These are phyloP conservation scores for Halocynthia aurantium DNA, from an alignment of 23 tunicate genomes.

Conservation along the genomic window DNA sequence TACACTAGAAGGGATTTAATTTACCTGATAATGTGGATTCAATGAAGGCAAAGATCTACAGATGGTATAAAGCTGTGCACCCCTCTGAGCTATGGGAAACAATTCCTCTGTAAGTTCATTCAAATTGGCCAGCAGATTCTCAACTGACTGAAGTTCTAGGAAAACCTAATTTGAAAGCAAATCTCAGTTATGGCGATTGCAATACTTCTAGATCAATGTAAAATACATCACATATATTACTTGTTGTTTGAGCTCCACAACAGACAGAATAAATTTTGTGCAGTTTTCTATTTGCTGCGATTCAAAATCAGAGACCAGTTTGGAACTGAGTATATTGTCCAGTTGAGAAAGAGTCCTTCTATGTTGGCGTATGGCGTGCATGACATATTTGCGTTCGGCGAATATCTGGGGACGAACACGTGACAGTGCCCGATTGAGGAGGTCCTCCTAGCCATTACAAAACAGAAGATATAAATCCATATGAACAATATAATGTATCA, in stretches of 20 bases:
- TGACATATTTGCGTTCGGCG: constrained; percentile 68
- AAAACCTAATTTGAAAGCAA: constrained; percentile 27
- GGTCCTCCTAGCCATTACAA: constrained; percentile 51
- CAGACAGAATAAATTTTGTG: constrained; percentile 58
- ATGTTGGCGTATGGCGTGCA: constrained; percentile 61
- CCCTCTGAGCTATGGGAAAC: constrained; percentile 74
- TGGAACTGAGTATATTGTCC: constrained; percentile 44
- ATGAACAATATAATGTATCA: no score
- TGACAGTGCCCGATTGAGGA: constrained; percentile 36
- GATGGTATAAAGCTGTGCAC: constrained; percentile 61
- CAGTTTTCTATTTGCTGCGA: constrained; percentile 71
- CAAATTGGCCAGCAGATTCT: constrained; percentile 37
- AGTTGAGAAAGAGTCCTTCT: constrained; percentile 75
- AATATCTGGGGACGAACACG: constrained; percentile 58
- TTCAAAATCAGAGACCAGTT: constrained; percentile 50
- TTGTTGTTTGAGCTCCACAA: constrained; percentile 55
- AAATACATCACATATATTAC: constrained; percentile 8
- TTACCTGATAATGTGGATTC: constrained; percentile 77
- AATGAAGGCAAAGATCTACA: constrained; percentile 75
- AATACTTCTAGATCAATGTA: no score
- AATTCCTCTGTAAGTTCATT: constrained; percentile 55
- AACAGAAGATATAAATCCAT: no score
- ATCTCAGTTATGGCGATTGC: no score
- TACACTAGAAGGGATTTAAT: not conserved
- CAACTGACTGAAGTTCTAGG: constrained; percentile 31